These are phyloP conservation scores for Plemyria rubiginata DNA, from an alignment of 2,888 invertebrate genomes.

Conservation along the genomic window DNA sequence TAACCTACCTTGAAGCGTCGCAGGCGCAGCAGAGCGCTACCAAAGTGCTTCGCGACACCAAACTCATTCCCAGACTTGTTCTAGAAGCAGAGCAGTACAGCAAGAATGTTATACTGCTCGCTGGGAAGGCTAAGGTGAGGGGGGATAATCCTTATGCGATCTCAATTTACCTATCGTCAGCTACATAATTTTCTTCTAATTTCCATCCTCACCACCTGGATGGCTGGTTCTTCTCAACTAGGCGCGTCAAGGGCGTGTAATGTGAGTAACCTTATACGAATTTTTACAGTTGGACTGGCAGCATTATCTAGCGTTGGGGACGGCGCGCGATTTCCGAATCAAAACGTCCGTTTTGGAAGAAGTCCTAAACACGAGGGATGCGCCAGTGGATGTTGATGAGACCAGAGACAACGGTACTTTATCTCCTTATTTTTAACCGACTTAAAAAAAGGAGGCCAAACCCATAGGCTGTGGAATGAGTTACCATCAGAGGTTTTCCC, in stretches of 20 bases:
- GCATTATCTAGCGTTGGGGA: conserved; percentile 85
- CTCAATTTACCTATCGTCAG: too few relatives aligned
- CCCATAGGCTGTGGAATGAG: too few relatives aligned
- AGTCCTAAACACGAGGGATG: conserved; percentile 64
- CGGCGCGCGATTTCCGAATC: conserved; percentile 87
- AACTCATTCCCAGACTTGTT: conserved; percentile 87
- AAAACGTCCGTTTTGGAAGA: conserved; percentile 81
- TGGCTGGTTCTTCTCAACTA: too few relatives aligned
- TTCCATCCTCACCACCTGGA: too few relatives aligned
- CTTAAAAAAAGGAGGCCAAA: too few relatives aligned
- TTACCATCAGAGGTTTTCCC: too few relatives aligned
- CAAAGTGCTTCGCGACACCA: conserved; percentile 85
- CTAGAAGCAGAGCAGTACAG: conserved; percentile 87
- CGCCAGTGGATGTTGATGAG: conserved; percentile 36
- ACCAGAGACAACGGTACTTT: conserved; percentile 46
- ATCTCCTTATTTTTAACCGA: background rate
- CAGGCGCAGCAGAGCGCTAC: conserved; percentile 64
- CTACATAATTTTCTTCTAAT: too few relatives aligned
- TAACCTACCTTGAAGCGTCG: conserved; percentile 84
- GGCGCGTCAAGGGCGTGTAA: too few relatives aligned
- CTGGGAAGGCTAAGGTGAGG: conserved; percentile 84
- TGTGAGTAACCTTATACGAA: too few relatives aligned
- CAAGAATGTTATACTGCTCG: conserved; percentile 84
- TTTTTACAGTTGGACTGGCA: conserved; percentile 64
- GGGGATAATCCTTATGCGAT: too few relatives aligned